A percentile compares a stretch with the other conserved stretches of the same genome.
These are phyloP conservation scores for Hipposideros larvatus DNA, from an alignment of 2,797 vertebrate genomes.

Conservation along the genomic window DNA sequence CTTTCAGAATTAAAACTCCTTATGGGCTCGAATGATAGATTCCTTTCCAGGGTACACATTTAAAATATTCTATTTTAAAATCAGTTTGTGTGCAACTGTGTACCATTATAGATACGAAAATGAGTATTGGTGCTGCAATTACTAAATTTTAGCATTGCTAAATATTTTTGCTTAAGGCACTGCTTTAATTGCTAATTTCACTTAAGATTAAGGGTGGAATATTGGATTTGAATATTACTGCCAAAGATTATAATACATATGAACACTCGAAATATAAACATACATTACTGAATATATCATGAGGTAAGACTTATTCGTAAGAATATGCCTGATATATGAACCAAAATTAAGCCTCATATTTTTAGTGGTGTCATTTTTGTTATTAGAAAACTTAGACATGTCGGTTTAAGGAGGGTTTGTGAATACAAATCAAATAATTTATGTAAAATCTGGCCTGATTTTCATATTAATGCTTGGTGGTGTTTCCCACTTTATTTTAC, in stretches of 20 bases:
- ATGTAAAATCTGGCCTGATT: neutral
- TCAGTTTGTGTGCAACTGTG: neutral
- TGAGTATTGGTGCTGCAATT: neutral
- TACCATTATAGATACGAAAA: neutral
- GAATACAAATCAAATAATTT: neutral
- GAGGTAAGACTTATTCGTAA: neutral
- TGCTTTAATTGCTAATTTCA: neutral
- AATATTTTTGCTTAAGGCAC: neutral
- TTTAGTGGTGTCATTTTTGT: slow-evolving; percentile 24
- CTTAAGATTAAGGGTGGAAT: neutral
- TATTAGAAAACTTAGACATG: neutral
- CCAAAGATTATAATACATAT: neutral
- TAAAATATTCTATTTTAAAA: neutral
- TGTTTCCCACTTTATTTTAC: slow-evolving; percentile 52
- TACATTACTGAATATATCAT: neutral
- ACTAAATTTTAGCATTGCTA: neutral
- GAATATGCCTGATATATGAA: neutral
- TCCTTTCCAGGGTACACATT: neutral
- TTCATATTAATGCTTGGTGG: neutral
- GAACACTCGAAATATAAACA: neutral
- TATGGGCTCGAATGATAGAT: neutral
- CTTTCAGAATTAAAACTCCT: neutral
- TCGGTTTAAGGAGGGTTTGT: neutral
- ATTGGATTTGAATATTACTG: neutral
- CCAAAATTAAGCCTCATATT: neutral